Conservation (phyloP, 2,888 invertebrate species). For the Candidula unifasciata region DNA sequence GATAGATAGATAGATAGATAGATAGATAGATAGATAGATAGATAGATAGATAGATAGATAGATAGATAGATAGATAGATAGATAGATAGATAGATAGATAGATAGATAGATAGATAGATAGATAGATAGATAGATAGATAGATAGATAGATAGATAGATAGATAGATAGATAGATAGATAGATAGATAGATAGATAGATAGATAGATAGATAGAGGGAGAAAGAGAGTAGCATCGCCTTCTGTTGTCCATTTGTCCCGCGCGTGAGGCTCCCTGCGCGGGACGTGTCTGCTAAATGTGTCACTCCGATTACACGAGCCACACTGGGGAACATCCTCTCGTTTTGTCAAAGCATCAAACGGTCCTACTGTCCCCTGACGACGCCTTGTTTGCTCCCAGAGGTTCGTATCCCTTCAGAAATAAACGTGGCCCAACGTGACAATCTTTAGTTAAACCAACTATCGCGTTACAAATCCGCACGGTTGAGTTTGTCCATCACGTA, state of each 20-base stretch:
- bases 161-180: too few relatives aligned
- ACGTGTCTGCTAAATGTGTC: neutral
- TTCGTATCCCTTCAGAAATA: neutral
- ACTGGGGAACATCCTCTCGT: neutral
- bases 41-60: too few relatives aligned
- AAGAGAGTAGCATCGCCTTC: too few relatives aligned
- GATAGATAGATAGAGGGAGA: neutral
- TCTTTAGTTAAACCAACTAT: constrained; percentile 27
- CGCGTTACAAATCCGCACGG: constrained; percentile 11
- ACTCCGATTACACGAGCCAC: constrained; percentile 2
- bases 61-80: too few relatives aligned
- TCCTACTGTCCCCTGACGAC: neutral
- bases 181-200: neutral
- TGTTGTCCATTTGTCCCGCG: neutral
- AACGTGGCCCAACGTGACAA: neutral
- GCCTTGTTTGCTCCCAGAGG: constrained; percentile 5
- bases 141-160: too few relatives aligned
- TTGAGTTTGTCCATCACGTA: constrained; percentile 7
- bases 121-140: too few relatives aligned
- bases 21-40: too few relatives aligned
- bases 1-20: too few relatives aligned
- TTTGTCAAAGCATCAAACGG: neutral
- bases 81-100: too few relatives aligned
- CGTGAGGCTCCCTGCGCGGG: neutral
- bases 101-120: too few relatives aligned